phyloP scores from a whole-genome alignment of 2,888 invertebrate species.

The Drosophila heteroneura region DNA sequence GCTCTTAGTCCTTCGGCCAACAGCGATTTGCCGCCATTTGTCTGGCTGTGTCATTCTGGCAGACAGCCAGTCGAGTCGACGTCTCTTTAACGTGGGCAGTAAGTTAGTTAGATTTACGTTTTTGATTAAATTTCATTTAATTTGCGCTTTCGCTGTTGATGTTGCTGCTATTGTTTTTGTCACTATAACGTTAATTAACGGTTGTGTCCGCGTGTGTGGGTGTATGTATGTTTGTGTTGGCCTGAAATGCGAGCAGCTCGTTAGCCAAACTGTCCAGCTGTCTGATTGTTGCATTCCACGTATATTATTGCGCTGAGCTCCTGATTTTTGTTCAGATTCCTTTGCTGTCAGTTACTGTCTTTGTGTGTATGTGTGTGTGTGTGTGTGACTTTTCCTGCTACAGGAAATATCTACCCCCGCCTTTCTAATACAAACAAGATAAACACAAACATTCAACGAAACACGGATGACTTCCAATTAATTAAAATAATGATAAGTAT shows the following conservation, averaged over 20 bases:
- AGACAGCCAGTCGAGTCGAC: slow-evolving; percentile 49
- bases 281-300: slow-evolving; percentile 33
- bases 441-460: slow-evolving; percentile 10
- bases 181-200: slow-evolving; percentile 64
- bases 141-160: slow-evolving; percentile 53
- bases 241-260: slow-evolving; percentile 58
- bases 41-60: slow-evolving; percentile 54
- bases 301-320: slow-evolving; percentile 31
- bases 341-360: slow-evolving; percentile 3
- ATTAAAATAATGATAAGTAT: slow-evolving; percentile 15
- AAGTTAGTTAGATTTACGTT: slow-evolving; percentile 73
- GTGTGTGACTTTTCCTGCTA: background rate
- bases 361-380: background rate
- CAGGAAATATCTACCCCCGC: slow-evolving; percentile 4
- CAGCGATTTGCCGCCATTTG: slow-evolving; percentile 42
- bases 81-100: slow-evolving; percentile 39
- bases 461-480: slow-evolving; percentile 17
- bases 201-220: slow-evolving; percentile 2
- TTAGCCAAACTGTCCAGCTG: slow-evolving; percentile 42
- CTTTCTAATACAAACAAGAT: slow-evolving; percentile 11
- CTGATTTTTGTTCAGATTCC: slow-evolving; percentile 22
- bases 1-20: slow-evolving; percentile 1
- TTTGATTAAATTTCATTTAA: slow-evolving; percentile 77
- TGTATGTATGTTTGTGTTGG: slow-evolving; percentile 17
- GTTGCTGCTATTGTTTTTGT: slow-evolving; percentile 35